Evolutionary conservation across 2,888 invertebrate species (phyloP).

Genomic region (Anarsia innoxiella): DNA sequence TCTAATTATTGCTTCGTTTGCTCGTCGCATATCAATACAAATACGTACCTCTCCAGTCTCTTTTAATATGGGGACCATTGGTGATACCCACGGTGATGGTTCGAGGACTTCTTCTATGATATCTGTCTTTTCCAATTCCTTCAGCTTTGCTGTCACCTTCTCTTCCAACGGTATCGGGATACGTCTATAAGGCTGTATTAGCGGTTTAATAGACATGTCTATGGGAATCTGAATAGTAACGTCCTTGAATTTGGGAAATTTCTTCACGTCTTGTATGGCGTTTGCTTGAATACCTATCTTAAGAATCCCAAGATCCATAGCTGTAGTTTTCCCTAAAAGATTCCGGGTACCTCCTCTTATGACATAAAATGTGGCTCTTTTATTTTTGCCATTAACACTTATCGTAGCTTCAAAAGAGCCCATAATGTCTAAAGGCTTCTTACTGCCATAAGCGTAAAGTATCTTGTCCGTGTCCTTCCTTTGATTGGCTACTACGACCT

Average conservation of each 20-base stretch:
- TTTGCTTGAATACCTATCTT: not conserved
- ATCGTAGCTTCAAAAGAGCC: not conserved
- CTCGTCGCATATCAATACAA: conserved; percentile 15
- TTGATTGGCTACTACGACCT: not conserved
- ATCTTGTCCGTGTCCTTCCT: not conserved
- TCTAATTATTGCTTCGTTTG: conserved; percentile 15
- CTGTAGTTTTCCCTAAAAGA: not conserved
- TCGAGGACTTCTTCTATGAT: conserved; percentile 19
- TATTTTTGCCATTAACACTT: not conserved
- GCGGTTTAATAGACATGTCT: conserved; percentile 9
- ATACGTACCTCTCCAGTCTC: conserved; percentile 14
- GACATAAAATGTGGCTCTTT: not conserved
- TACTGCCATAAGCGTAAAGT: not conserved
- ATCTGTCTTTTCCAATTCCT: conserved; percentile 14
- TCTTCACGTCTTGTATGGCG: not conserved
- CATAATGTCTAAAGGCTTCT: not conserved
- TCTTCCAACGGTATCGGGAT: conserved; percentile 18
- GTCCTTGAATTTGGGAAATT: not conserved
- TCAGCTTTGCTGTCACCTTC: conserved; percentile 17
- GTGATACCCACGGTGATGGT: conserved; percentile 18
- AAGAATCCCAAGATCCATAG: not conserved
- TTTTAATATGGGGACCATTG: too few relatives aligned
- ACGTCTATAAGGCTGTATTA: conserved; percentile 19
- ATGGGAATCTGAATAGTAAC: conserved; percentile 11
- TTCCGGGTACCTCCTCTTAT: not conserved